Base-by-base conservation (phyloP, 2,113 vertebrate genomes). In the Vulpes lagopus region DNA sequence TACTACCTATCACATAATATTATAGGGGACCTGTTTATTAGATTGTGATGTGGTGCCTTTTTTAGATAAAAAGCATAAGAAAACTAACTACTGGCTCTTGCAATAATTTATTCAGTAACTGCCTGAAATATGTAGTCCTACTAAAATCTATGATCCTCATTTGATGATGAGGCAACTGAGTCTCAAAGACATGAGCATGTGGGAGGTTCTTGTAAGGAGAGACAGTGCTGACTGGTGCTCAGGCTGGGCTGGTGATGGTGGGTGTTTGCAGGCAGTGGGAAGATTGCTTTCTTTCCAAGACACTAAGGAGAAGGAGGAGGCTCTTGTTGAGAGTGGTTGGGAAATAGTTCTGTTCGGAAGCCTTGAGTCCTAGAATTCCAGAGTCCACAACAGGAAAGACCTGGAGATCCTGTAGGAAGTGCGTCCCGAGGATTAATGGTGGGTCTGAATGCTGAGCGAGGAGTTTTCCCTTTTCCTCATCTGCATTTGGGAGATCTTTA, bases 371-470 rank as follows among this genome's bases (percentile, higher is more conserved):
- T 43, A 57, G 82, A 51, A 96, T 93, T 96, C 96, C 6, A 0
- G 80, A 98, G 74, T 60, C 80, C 92, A 95, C 60, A 84, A 95
- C 96, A 98, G 97, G 96, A 97, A 96, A 94, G 84, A 27, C 86
- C 83, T 38, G 1, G 69, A 92, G 94, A 97, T 91, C 92, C 90
- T 95, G 89, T 2, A 94, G 97, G 96, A 96, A 97, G 84, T 5
- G 35, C 93, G 89, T 92, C 79, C 94, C 2, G 60, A 95, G 95
- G 94, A 95, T 96, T 95, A 89, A 96, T 88, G 95, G 87, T 19
- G n/a, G 43, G 83, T 30, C 59, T 69, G 55, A 94, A 49, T 81
- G 96, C 97, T 97, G 97, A 97, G 92, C 0, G 5, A 55, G 23
- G 76, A 67, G 89, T 88, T 97, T 97, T 80, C 78, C 57, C 73